These are phyloP conservation scores for Drosophila melanosoma DNA, from an alignment of 2,888 invertebrate species.

Conservation along the genomic window DNA sequence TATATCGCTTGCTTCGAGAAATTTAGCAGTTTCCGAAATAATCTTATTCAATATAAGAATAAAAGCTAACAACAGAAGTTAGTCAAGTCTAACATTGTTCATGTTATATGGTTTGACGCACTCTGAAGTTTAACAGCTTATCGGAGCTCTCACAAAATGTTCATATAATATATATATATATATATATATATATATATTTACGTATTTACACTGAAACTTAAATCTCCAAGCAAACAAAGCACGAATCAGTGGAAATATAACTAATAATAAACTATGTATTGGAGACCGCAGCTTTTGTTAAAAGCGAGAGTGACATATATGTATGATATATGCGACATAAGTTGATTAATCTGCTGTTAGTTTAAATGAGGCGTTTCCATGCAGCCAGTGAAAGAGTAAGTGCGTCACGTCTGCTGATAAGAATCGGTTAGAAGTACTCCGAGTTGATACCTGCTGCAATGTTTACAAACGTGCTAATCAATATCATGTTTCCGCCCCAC, in stretches of 20 bases:
- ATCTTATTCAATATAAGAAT: conserved; percentile 8
- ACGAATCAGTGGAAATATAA: conserved; percentile 9
- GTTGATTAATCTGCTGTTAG: conserved; percentile 15
- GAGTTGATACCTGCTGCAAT: conserved; percentile 37
- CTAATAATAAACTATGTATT: conserved; percentile 38
- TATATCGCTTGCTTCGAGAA: neutral
- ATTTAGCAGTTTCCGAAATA: neutral
- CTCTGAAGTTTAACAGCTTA: conserved; percentile 25
- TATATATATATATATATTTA: neutral
- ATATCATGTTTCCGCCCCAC: conserved; percentile 19
- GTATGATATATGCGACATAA: neutral
- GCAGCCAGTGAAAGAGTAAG: neutral
- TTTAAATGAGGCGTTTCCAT: neutral
- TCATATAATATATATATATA: neutral
- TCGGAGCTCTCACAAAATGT: conserved; percentile 12
- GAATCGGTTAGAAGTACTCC: neutral
- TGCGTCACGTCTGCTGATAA: conserved; percentile 42
- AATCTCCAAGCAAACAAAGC: conserved; percentile 24
- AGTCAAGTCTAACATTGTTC: conserved; percentile 8
- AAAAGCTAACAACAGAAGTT: neutral
- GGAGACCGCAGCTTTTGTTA: conserved; percentile 37
- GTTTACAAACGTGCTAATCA: conserved; percentile 29
- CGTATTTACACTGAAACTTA: conserved; percentile 29
- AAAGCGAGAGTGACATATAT: conserved; percentile 44
- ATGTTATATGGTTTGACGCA: conserved; percentile 34